Percentiles rank a stretch among this genome's conserved stretches.
These are phyloP conservation scores for Apostichopus japonicus DNA, from an alignment of 35 echinoderm and acorn worm genomes.

Conservation along the genomic window DNA sequence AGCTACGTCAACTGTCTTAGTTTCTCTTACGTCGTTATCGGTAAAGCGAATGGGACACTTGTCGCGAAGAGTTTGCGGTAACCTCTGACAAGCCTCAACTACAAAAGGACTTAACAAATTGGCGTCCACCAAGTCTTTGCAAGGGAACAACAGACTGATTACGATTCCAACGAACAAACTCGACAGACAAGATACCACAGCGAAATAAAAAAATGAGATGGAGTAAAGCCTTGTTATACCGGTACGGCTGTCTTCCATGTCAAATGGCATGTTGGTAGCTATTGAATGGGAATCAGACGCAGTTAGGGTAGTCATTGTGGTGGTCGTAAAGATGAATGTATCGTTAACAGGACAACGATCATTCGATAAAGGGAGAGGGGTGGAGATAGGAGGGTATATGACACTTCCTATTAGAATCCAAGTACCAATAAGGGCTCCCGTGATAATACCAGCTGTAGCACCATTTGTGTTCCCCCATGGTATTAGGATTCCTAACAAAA, in stretches of 20 bases:
- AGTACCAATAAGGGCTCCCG: background rate
- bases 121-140: background rate
- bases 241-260: background rate
- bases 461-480: constrained; percentile 34
- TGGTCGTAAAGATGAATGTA: background rate
- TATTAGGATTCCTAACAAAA: constrained; percentile 10
- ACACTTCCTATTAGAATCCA: background rate
- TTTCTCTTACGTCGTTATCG: background rate
- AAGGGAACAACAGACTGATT: background rate
- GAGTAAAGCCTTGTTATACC: background rate
- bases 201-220: background rate
- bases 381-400: background rate
- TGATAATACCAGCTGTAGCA: background rate
- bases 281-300: background rate
- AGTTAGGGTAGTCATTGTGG: background rate
- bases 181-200: background rate
- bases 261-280: background rate
- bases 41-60: background rate
- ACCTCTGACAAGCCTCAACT: background rate
- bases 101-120: constrained; percentile 12
- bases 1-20: background rate
- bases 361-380: background rate
- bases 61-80: background rate
- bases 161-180: background rate
- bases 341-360: background rate